These are phyloP conservation scores for Mythimna impura DNA, from an alignment of 2,888 invertebrate genomes.

Conservation along the genomic window DNA sequence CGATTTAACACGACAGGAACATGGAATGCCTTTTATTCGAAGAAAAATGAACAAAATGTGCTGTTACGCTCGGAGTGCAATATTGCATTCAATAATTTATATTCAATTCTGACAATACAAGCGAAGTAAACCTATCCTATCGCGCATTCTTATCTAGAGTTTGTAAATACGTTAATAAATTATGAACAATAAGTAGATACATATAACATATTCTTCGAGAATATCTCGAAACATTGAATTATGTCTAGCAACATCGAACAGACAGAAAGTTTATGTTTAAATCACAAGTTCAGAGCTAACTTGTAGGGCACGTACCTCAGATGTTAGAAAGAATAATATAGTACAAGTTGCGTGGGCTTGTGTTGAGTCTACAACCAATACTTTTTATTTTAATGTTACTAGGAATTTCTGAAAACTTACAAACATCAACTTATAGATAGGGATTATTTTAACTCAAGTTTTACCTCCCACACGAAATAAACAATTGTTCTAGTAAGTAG, in stretches of 20 bases:
- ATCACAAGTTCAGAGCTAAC: constrained; percentile 76
- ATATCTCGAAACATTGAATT: constrained; percentile 62
- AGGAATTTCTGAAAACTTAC: constrained; percentile 13
- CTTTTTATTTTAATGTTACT: constrained; percentile 11
- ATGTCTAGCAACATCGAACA: constrained; percentile 73
- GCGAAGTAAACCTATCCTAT: neutral
- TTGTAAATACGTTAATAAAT: constrained; percentile 18
- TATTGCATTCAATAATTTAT: constrained; percentile 10
- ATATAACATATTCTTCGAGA: constrained; percentile 26
- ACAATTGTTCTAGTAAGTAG: neutral
- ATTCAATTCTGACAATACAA: neutral
- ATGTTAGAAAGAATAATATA: constrained; percentile 72
- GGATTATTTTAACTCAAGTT: neutral
- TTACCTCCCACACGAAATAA: neutral
- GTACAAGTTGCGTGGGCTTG: constrained; percentile 30
- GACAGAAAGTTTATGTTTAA: constrained; percentile 81
- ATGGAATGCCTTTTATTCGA: constrained; percentile 40
- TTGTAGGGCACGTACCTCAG: constrained; percentile 68
- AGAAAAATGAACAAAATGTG: constrained; percentile 7
- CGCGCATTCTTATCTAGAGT: neutral
- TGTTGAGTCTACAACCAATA: constrained; percentile 9
- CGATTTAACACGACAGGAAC: constrained; percentile 28
- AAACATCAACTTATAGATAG: neutral
- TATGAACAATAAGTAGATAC: constrained; percentile 24
- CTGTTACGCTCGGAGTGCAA: neutral